Base-by-base conservation (phyloP, 2,888 invertebrate species). In the Caenorhabditis wallacei region DNA sequence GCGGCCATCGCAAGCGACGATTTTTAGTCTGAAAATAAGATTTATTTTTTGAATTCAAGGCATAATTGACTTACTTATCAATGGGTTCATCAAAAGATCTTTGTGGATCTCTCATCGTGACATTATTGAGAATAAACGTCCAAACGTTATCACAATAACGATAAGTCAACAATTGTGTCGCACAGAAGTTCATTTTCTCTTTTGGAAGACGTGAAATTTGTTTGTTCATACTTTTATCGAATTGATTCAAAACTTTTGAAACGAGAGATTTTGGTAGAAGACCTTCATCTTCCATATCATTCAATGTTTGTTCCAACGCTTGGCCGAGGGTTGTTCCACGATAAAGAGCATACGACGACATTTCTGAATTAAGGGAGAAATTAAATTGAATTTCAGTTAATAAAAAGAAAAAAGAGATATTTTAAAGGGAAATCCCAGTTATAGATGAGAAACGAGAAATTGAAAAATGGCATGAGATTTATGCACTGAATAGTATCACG, bases 121-220 rank as follows among this genome's bases (percentile, higher is more conserved):
- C 98, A 93, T 98, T 96, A 92, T 97, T 97, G 89, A 99, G 94
- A 95, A 99, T 96, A 92, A 99, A 97, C 5, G 99, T 99, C 99
- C 99, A 99, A 1, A 99, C 99, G 93, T 99, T 99, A 94, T 99
- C 99, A 94, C 99, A 99, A 93, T 98, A 99, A 91, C 99, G 94
- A 93, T 95, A 94, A 5, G 83, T 80, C 10, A 80, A 16, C 13
- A 83, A 51, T 46, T 83, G 43, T 11, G 63, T 61, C n/a, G 82
- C 84, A 22, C 96, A 94, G 92, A 98, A 98, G 92, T 98, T 98
- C 11, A 98, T 99, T 98, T 97, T 95, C 71, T 97, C 96, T 93
- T 96, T 97, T 1, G 98, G 97, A 80, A 94, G 91, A 37, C 90
- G 96, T 46, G 97, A 96, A 76, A 99, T 93, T 11, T 97, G 97